Percentiles rank a stretch among this genome's conserved stretches.
Conservation (phyloP, 2,888 invertebrate genomes). For the Cosmopolites sordidus region DNA sequence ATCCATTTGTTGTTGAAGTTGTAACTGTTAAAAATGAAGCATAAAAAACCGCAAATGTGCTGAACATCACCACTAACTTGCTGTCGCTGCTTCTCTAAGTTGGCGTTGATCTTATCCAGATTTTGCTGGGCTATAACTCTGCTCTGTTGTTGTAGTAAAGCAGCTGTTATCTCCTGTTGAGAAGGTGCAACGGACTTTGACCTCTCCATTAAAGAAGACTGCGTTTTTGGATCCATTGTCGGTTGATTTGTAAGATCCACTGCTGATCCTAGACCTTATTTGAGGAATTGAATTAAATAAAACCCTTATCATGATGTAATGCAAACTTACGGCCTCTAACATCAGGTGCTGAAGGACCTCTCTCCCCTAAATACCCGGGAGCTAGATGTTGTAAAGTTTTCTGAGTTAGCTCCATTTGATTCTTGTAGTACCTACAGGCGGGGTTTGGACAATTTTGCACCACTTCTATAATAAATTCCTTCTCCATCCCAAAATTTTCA, state of each 20-base stretch:
- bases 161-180: constrained; percentile 61
- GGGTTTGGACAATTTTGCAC: constrained; percentile 86
- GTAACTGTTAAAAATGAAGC: constrained; percentile 31
- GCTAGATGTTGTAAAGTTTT: constrained; percentile 68
- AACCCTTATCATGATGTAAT: no score
- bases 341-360: constrained; percentile 13
- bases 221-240: constrained; percentile 39
- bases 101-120: constrained; percentile 56
- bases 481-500: constrained; percentile 84
- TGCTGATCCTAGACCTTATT: constrained; percentile 34
- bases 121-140: constrained; percentile 56
- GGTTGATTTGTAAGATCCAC: constrained; percentile 46
- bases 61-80: neutral
- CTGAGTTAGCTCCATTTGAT: constrained; percentile 69
- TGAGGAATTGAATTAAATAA: constrained; percentile 8
- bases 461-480: constrained; percentile 83
- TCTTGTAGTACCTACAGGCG: constrained; percentile 82
- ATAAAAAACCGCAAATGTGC: no score
- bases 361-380: constrained; percentile 45
- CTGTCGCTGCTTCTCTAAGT: constrained; percentile 56
- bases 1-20: constrained; percentile 44
- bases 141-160: constrained; percentile 63
- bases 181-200: constrained; percentile 50
- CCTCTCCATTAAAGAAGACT: constrained; percentile 40
- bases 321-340: constrained; percentile 37